Evolutionary conservation across 1,140 invertebrate genomes (phyloP), one percentile per base, ranked within the genome.

Genomic region (Halictus rubicundus): DNA sequence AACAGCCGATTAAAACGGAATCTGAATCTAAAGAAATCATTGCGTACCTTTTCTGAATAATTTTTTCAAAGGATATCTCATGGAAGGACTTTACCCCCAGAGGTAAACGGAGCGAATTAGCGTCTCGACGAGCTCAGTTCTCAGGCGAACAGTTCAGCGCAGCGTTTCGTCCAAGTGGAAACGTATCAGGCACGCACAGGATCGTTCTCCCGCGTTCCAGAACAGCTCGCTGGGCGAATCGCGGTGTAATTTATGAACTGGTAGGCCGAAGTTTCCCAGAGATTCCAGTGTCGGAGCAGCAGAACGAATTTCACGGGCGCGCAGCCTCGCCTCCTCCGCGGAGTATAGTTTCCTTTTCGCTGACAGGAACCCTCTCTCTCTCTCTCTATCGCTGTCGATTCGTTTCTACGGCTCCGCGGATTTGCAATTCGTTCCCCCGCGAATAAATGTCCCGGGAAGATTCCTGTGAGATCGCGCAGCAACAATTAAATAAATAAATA

Each of bases 401-500:
- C 37, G 63, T 78, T 78, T 72, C 68, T 57, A 1, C 16, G 12
- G 12, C 14, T 1, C 16, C n/a, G 54, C 60, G n/a, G 32, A 78
- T 78, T 68, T 60, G 64, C 7, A 49, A 66, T 79, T 74, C 61
- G 25, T 7, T 8, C 9, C 14, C 19, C 25, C 39, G 52, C 42
- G 68, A 61, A 52, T 61, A 27, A 23, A 21, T 65, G 42, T 42
- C 63, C 63, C 10, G n/a, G 63, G 63, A 46, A 65, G 42, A n/a
- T 65, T 14, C 39, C 37, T 27, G 80, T 27, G 65, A 74, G 52
- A 81, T 65, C 27, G 75, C 71, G 32, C 75, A 66, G 81, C 80
- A 88, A 91, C 90, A 81, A 87, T 87, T 89, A 91, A 87, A 91
- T 90, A 82, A 84, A 89, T 89, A 91, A 92, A 91, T 91, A 90